A percentile compares a stretch with the other conserved stretches of the same genome.
Conservation (phyloP, 1,140 invertebrate species). For the Ceratoteleas bidentatus region DNA sequence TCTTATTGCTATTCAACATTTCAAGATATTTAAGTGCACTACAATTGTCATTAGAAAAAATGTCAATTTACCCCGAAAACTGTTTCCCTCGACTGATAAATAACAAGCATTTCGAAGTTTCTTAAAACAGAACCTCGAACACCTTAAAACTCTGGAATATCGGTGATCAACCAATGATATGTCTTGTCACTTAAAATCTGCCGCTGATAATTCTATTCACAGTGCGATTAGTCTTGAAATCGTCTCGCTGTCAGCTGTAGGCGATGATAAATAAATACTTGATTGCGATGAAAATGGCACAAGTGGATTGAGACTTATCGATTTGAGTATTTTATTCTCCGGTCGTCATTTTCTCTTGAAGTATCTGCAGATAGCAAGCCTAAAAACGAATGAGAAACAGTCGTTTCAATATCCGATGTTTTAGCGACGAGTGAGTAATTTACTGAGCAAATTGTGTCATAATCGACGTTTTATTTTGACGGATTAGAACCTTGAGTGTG, state of each 20-base stretch:
- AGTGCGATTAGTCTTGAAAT: background rate
- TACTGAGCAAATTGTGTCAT: no score
- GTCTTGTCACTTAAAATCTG: conserved; percentile 27
- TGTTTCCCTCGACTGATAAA: no score
- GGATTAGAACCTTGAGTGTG: conserved; percentile 84
- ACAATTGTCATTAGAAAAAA: no score
- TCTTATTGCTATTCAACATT: no score
- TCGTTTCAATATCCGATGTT: no score
- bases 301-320: conserved; percentile 32
- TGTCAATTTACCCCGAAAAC: no score
- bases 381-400: no score
- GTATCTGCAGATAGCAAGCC: conserved; percentile 88
- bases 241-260: conserved; percentile 1
- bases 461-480: no score
- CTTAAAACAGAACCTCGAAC: conserved; percentile 22
- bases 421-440: no score
- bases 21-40: no score
- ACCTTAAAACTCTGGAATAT: conserved; percentile 14
- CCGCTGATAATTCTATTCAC: conserved; percentile 5
- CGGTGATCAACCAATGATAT: conserved; percentile 32
- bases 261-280: conserved; percentile 37
- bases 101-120: conserved; percentile 15
- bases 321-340: conserved; percentile 45
- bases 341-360: conserved; percentile 85
- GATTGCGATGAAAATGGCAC: conserved; percentile 36